These are phyloP conservation scores for Tapera naevia DNA, from an alignment of 2,797 vertebrate species.

Conservation along the genomic window DNA sequence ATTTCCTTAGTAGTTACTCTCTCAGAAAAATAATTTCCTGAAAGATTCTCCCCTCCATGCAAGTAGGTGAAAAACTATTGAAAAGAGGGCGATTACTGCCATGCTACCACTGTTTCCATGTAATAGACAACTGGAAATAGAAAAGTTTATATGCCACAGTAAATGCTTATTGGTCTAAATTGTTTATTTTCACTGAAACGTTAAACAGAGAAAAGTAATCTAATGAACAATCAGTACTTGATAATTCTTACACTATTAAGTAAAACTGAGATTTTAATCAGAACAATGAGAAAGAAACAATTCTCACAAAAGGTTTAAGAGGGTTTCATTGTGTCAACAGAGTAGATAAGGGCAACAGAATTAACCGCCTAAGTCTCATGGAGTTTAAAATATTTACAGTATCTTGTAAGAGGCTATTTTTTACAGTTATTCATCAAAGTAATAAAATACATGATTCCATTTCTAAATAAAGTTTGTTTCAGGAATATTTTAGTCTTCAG, in stretches of 20 bases:
- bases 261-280: neutral
- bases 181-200: neutral
- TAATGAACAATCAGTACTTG: neutral
- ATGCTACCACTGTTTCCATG: fast-evolving
- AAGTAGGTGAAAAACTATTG: neutral
- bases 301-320: neutral
- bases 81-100: neutral
- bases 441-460: fast-evolving
- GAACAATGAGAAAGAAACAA: neutral
- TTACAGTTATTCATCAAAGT: neutral
- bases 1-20: neutral
- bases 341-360: neutral
- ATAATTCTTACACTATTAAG: neutral
- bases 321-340: neutral
- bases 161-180: neutral
- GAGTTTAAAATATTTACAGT: neutral
- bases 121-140: neutral
- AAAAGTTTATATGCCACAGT: neutral
- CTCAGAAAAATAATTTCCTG: neutral
- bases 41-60: neutral
- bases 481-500: neutral
- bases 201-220: neutral
- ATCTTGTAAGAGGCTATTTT: neutral
- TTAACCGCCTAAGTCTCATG: neutral
- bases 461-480: neutral